Percentiles rank a stretch among this genome's conserved stretches.
Conservation (phyloP, 2,113 vertebrate species). For the Tenrec ecaudatus region DNA sequence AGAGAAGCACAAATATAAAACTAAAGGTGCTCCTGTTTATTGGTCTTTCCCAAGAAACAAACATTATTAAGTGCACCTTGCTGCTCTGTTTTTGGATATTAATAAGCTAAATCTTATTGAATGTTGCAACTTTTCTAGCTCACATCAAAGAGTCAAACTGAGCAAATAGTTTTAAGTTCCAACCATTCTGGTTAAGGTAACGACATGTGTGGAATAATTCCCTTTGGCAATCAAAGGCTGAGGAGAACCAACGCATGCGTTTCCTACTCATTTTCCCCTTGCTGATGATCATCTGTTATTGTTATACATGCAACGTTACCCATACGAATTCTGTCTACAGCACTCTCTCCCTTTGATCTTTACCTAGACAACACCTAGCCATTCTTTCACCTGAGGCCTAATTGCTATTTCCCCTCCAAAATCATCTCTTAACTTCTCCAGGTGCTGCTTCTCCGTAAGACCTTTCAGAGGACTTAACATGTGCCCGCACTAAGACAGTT, state of each 20-base stretch:
- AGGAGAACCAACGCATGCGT: background rate
- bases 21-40: background rate
- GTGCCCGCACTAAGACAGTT: background rate
- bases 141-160: background rate
- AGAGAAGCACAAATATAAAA: background rate
- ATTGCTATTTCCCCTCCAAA: background rate
- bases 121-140: conserved; percentile 13
- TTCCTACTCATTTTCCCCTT: background rate
- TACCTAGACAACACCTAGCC: background rate
- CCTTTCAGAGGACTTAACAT: background rate
- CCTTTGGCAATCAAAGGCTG: background rate
- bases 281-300: background rate
- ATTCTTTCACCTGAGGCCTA: background rate
- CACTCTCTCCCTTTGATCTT: background rate
- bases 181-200: background rate
- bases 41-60: background rate
- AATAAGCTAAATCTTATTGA: conserved; percentile 19
- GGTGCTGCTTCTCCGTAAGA: background rate
- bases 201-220: background rate
- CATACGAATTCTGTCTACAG: background rate
- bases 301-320: background rate
- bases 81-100: background rate
- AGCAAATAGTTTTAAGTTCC: conserved; percentile 8
- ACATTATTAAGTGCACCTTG: background rate
- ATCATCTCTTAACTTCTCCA: background rate